Percentiles rank a stretch among this genome's conserved stretches.
Conservation (phyloP, 2,888 invertebrate species). For the Lasioglossum figueresi region DNA sequence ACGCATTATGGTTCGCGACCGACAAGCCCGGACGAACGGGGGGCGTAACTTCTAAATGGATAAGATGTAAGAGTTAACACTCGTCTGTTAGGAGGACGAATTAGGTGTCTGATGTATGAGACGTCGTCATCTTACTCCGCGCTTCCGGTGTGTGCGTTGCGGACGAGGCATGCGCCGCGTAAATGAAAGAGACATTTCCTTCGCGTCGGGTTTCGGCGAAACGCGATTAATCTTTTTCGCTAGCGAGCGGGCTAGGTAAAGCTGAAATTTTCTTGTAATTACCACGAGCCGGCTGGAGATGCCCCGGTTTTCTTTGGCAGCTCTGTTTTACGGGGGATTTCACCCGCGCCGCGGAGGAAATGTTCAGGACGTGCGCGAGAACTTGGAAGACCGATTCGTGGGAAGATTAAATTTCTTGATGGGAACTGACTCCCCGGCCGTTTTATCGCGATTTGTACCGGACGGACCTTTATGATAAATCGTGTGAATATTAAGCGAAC, state of each 20-base stretch:
- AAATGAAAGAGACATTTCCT: slow-evolving; percentile 65
- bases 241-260: slow-evolving; percentile 20
- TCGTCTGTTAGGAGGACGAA: slow-evolving; percentile 68
- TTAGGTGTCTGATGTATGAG: slow-evolving; percentile 78
- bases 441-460: slow-evolving; percentile 12
- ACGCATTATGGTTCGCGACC: slow-evolving; percentile 71
- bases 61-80: slow-evolving; percentile 78
- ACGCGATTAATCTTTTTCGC: slow-evolving; percentile 51
- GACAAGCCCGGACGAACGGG: slow-evolving; percentile 67
- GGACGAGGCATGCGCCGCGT: slow-evolving; percentile 36
- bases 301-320: slow-evolving; percentile 37
- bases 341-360: slow-evolving; percentile 21
- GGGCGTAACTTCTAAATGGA: slow-evolving; percentile 79
- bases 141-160: slow-evolving; percentile 45
- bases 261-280: slow-evolving; percentile 49
- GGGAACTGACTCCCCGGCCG: neutral
- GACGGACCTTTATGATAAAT: slow-evolving; percentile 7
- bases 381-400: slow-evolving; percentile 6
- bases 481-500: slow-evolving; percentile 6
- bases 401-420: slow-evolving; percentile 16
- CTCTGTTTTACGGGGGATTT: slow-evolving; percentile 18
- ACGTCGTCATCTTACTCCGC: slow-evolving; percentile 57
- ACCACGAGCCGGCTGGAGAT: slow-evolving; percentile 26
- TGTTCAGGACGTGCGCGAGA: slow-evolving; percentile 20
- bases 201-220: slow-evolving; percentile 50